Evolutionary conservation across 2,888 invertebrate species (phyloP).

Genomic region (Megaustenia siamemsis): DNA sequence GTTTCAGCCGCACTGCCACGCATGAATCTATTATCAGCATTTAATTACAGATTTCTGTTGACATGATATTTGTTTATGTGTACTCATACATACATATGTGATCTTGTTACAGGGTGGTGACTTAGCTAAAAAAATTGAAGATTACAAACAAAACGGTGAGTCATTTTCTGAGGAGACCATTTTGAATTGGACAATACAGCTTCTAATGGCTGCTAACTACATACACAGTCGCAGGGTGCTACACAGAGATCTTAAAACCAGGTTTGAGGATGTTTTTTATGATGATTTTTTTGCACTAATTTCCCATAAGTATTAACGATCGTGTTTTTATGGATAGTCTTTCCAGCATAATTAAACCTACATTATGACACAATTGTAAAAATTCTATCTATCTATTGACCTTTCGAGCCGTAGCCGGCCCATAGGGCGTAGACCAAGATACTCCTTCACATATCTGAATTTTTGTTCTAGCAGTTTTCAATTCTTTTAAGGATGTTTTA

Average conservation of each 20-base stretch:
- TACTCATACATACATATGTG: background rate
- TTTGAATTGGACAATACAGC: conserved; percentile 79
- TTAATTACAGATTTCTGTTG: background rate
- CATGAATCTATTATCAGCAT: no score
- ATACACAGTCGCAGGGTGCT: conserved; percentile 79
- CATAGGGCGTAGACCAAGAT: no score
- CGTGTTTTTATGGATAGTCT: no score
- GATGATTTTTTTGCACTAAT: background rate
- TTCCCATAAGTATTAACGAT: background rate
- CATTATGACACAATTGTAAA: no score
- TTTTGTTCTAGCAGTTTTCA: no score
- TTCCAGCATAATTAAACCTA: no score
- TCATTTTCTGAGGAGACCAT: conserved; percentile 74
- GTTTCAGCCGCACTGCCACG: no score
- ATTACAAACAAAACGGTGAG: conserved; percentile 73
- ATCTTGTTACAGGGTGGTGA: conserved; percentile 76
- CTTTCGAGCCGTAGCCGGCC: no score
- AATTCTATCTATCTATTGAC: no score
- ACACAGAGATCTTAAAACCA: conserved; percentile 80
- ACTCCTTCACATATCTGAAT: no score
- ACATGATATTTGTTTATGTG: background rate
- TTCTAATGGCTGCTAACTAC: conserved; percentile 79
- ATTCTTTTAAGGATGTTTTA: no score
- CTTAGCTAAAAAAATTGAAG: conserved; percentile 75
- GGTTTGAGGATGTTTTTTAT: conserved; percentile 61